Conservation (phyloP, 2,888 invertebrate species). For the Heliothis peltigera region DNA sequence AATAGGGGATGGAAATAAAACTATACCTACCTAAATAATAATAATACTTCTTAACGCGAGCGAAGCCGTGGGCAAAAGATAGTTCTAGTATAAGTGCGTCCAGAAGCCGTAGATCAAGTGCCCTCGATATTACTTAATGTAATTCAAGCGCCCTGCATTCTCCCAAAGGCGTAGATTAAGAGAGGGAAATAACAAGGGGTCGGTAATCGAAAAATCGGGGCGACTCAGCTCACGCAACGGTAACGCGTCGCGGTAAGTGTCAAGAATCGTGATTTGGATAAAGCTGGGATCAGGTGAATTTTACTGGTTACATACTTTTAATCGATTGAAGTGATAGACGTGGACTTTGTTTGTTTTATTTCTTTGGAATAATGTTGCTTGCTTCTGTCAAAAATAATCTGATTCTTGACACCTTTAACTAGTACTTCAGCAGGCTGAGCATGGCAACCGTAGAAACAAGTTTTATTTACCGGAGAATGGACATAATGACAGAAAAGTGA, state of each 20-base stretch:
- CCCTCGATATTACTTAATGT: constrained; percentile 78
- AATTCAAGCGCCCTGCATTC: constrained; percentile 73
- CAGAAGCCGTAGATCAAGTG: constrained; percentile 62
- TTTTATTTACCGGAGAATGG: no score
- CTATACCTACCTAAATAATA: no score
- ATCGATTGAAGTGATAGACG: constrained; percentile 15
- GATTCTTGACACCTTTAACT: not conserved
- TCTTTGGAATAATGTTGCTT: constrained; percentile 1
- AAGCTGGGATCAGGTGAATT: constrained; percentile 39
- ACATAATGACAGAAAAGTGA: no score
- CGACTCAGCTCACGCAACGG: constrained; percentile 28
- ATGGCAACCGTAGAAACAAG: no score
- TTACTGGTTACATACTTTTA: constrained; percentile 18
- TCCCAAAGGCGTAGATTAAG: constrained; percentile 65
- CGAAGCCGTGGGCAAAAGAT: no score
- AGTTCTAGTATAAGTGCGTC: constrained; percentile 25
- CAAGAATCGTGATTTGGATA: constrained; percentile 42
- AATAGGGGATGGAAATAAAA: no score
- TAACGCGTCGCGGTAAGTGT: constrained; percentile 17
- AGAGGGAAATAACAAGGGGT: constrained; percentile 52
- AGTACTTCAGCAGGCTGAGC: no score
- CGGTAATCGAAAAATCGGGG: constrained; percentile 68
- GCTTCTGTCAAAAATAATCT: constrained; percentile 3
- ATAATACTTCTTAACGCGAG: no score
- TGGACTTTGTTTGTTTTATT: not conserved